phyloP scores from a whole-genome alignment of 2,113 vertebrate species.

The Elanus axillaris region DNA sequence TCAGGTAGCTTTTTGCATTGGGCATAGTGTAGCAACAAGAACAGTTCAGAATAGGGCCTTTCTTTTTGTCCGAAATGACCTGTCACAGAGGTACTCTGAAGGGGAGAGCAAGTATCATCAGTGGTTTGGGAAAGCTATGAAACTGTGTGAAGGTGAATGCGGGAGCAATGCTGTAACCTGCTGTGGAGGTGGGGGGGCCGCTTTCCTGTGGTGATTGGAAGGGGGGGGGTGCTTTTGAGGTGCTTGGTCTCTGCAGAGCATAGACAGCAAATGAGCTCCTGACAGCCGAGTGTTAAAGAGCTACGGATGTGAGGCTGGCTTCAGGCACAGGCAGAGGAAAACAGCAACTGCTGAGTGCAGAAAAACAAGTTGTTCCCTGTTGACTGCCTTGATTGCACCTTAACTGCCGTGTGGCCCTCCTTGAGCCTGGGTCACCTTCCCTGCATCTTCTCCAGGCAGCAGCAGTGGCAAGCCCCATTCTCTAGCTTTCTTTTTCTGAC shows the following conservation, averaged over 20 bases:
- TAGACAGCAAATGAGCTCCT: not conserved
- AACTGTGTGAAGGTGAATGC: not conserved
- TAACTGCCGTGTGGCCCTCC: not conserved
- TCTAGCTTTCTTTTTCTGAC: not conserved
- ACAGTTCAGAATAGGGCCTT: not conserved
- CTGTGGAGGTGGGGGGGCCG: not conserved
- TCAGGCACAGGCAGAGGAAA: not conserved
- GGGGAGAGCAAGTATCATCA: not conserved
- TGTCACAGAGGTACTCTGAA: not conserved
- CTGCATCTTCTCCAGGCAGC: not conserved
- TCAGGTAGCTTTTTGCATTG: not conserved
- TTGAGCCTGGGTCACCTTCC: not conserved
- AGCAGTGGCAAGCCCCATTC: not conserved
- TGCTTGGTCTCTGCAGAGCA: not conserved
- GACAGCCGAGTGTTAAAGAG: not conserved
- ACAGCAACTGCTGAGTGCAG: not conserved
- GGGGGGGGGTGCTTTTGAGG: not conserved
- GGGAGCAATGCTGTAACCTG: not conserved
- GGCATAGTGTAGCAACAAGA: not conserved
- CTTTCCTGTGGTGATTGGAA: not conserved
- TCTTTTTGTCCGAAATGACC: not conserved
- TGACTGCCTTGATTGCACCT: not conserved
- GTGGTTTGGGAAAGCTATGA: not conserved
- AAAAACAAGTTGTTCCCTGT: not conserved
- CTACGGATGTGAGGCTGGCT: not conserved